Percentiles rank a stretch among this genome's conserved stretches.
Conservation (phyloP, 2,797 vertebrate species). For the Acanthopagrus latus region DNA sequence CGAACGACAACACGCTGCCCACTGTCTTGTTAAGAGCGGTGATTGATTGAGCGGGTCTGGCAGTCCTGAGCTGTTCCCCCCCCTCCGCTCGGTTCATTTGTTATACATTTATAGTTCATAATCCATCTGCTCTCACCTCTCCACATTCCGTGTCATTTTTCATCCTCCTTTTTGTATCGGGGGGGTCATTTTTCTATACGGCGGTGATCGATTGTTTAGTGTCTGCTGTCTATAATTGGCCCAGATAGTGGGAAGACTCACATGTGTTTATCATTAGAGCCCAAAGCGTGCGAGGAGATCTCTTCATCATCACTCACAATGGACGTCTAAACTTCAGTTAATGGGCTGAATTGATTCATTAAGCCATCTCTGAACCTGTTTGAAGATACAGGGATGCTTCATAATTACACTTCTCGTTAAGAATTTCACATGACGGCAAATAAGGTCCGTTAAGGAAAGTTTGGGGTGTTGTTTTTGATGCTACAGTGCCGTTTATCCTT, state of each 20-base stretch:
- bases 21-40: constrained; percentile 79
- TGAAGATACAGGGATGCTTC: background rate
- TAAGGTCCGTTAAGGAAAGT: background rate
- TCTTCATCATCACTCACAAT: constrained; percentile 59
- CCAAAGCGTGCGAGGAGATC: constrained; percentile 35
- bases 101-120: constrained; percentile 82
- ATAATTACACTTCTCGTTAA: background rate
- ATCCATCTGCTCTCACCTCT: constrained; percentile 82
- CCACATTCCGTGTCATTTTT: constrained; percentile 66
- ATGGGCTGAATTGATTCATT: constrained; percentile 39
- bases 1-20: constrained; percentile 56
- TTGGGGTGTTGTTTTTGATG: background rate
- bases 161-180: constrained; percentile 69
- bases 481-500: accelerated
- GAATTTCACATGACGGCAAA: constrained; percentile 5
- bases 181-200: constrained; percentile 65
- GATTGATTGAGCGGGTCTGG: constrained; percentile 81
- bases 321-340: constrained; percentile 27
- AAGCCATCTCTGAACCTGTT: constrained; percentile 6
- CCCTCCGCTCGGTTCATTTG: constrained; percentile 78
- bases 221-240: constrained; percentile 66
- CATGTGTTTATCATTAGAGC: constrained; percentile 74
- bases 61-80: constrained; percentile 53
- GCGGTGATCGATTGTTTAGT: constrained; percentile 69
- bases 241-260: constrained; percentile 70